These are phyloP conservation scores for Aix galericulata DNA, from an alignment of 2,113 vertebrate species.

Conservation along the genomic window DNA sequence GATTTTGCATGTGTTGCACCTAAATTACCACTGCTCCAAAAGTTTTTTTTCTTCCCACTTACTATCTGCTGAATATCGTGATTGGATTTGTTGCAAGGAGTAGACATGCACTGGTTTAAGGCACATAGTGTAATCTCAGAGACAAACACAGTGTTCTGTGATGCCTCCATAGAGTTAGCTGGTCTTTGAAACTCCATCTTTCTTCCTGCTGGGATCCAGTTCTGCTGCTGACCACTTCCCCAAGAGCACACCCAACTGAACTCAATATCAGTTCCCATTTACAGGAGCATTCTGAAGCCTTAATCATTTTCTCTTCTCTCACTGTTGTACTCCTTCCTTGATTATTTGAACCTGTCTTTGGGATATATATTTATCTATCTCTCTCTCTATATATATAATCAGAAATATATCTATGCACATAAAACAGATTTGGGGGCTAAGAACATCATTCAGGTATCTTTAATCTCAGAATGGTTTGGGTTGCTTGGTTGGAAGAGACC, in stretches of 20 bases:
- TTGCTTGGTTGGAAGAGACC: no score
- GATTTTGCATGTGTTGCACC: not conserved
- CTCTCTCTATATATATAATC: not conserved
- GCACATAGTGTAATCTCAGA: not conserved
- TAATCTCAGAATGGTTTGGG: not conserved
- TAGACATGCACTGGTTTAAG: not conserved
- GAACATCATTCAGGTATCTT: not conserved
- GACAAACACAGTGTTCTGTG: not conserved
- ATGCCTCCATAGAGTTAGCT: not conserved
- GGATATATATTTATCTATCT: not conserved
- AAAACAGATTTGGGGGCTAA: not conserved
- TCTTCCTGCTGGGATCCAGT: not conserved
- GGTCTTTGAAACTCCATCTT: not conserved
- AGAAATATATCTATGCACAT: not conserved
- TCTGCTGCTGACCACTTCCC: not conserved
- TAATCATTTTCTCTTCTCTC: not conserved
- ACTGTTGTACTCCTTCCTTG: not conserved
- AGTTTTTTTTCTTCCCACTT: not conserved
- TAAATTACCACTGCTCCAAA: not conserved
- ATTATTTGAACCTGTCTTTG: not conserved
- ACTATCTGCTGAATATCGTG: not conserved
- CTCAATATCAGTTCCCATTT: not conserved
- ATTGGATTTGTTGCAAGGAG: not conserved
- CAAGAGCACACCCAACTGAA: fast-evolving
- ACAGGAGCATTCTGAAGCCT: not conserved